Evolutionary conservation across 2,888 invertebrate species (phyloP), one percentile per base, ranked within the genome.

Genomic region (Cantharis rustica): DNA sequence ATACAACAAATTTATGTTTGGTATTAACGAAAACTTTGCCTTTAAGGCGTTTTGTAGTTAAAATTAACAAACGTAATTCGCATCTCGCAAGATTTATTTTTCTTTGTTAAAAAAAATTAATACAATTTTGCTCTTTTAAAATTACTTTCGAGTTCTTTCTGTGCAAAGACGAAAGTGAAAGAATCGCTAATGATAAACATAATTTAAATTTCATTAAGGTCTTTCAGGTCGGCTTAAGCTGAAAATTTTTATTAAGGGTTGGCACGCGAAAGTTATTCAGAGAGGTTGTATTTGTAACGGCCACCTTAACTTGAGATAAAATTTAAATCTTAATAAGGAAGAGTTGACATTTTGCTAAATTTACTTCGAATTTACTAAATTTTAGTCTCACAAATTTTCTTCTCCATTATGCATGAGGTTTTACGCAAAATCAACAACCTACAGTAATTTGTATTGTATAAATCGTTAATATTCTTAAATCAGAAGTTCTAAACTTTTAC

Each of bases 1-100:
- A 73, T 73, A 47, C n/a, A n/a, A 47, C 47, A 73, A 68, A 73
- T 73, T 73, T 73, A 68, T 73, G 47, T 68, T 73, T 73, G 68
- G 62, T 69, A 16, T 23, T 26, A 73, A 63, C 73, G 27, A 69
- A 73, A 27, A 62, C n/a, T 68, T 68, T 73, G 68, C 47, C 47
- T 47, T n/a, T n/a, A 47, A 47, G 47, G n/a, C 47, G 9, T 47
- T 47, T 47, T 47, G 47, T 47, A 47, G 47, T 47, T 47, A n/a
- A 47, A 47, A 47, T 47, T 47, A 47, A 47, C 47, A 47, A 47
- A 47, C 47, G 47, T 47, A 47, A 47, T n/a, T 47, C 47, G n/a
- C n/a, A n/a, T n/a, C 47, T n/a, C n/a, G n/a, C 31, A 47, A 47
- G 47, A 47, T 47, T 47, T 47, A 47, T 47, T 47, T 47, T 47